phyloP scores from a whole-genome alignment of 2,797 vertebrate genomes.

The Chromis chromis region DNA sequence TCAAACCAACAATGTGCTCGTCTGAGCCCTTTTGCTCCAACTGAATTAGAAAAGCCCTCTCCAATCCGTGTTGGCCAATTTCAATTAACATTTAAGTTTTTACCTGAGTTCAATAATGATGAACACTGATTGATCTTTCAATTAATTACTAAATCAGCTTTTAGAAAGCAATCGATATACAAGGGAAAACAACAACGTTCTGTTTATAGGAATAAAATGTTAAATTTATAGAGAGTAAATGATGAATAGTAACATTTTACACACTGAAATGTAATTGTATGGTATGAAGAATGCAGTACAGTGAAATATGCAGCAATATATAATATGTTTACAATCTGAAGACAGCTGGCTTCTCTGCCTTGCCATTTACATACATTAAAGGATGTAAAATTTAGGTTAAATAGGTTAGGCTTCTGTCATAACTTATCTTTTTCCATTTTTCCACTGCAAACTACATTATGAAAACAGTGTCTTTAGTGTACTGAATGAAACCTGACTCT shows the following conservation, averaged over 20 bases:
- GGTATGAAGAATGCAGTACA: not conserved
- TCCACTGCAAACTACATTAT: slow-evolving; percentile 8
- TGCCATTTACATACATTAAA: not conserved
- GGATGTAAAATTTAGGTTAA: too few relatives aligned
- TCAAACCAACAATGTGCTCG: not conserved
- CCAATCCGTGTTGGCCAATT: not conserved
- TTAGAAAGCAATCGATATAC: not conserved
- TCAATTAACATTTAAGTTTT: not conserved
- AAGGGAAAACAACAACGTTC: not conserved
- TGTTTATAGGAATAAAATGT: not conserved
- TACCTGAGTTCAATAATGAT: not conserved
- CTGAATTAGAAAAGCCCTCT: not conserved
- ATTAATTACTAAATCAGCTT: not conserved
- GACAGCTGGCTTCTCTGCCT: not conserved
- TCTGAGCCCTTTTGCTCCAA: not conserved
- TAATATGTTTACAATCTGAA: not conserved
- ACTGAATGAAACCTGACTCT: slow-evolving; percentile 6
- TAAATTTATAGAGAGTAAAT: not conserved
- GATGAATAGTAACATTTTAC: not conserved
- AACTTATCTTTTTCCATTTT: not conserved
- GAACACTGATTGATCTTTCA: not conserved
- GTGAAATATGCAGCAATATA: not conserved
- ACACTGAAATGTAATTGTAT: not conserved
- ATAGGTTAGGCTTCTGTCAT: not conserved
- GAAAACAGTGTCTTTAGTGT: not conserved